Conservation (phyloP, 2,113 vertebrate species). For the Peucedramus taeniatus region DNA sequence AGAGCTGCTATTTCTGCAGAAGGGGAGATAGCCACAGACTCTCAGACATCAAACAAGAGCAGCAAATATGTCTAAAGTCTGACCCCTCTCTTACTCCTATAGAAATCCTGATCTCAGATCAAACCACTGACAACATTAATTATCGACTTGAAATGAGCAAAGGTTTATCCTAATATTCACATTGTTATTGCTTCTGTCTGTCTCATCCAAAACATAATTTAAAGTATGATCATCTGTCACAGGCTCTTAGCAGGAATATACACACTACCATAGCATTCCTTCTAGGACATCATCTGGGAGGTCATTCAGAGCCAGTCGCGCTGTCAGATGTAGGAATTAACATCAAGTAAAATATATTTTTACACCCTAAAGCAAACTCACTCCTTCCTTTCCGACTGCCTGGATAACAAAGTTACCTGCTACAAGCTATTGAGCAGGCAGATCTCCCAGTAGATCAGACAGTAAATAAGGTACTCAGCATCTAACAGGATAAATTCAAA, state of each 20-base stretch:
- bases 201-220: not conserved
- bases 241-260: not conserved
- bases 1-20: not conserved
- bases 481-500: not conserved
- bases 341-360: slow-evolving; percentile 1
- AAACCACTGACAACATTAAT: not conserved
- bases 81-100: not conserved
- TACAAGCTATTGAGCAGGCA: not conserved
- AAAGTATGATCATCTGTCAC: not conserved
- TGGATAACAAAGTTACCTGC: not conserved
- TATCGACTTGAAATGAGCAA: not conserved
- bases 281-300: slow-evolving; percentile 9
- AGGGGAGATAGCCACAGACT: not conserved
- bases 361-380: not conserved
- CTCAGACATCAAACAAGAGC: not conserved
- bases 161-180: slow-evolving; percentile 27
- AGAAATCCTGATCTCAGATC: not conserved
- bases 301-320: not conserved
- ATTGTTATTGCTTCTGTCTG: not conserved
- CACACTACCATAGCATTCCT: not conserved
- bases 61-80: not conserved
- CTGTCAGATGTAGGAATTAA: not conserved
- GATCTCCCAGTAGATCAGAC: not conserved
- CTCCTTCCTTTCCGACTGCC: not conserved
- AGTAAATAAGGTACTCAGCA: not conserved